phyloP scores from a whole-genome alignment of 2,113 vertebrate species.

The Pterocles burchelli region DNA sequence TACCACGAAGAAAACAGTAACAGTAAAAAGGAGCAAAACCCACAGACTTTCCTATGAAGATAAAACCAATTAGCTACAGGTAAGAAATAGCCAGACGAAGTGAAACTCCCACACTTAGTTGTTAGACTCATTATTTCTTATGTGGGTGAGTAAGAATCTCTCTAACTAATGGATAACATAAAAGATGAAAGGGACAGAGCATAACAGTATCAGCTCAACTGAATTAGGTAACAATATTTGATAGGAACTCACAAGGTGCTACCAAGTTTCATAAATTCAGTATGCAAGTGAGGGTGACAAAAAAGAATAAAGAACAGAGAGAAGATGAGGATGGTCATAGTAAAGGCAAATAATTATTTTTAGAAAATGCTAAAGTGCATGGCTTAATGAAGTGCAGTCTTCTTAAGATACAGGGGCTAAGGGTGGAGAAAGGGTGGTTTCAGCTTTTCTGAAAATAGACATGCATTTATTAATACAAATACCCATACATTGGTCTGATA shows the following conservation, averaged over 20 bases:
- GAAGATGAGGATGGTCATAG: not conserved
- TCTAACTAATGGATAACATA: not conserved
- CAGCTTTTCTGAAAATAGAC: not conserved
- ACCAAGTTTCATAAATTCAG: not conserved
- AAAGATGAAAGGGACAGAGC: not conserved
- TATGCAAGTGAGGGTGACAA: not conserved
- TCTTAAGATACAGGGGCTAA: not conserved
- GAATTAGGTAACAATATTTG: not conserved
- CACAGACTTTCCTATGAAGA: slow-evolving; percentile 18
- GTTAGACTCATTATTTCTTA: slow-evolving; percentile 5
- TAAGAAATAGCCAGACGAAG: not conserved
- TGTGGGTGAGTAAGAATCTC: not conserved
- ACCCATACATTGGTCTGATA: not conserved
- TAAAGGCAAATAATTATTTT: not conserved
- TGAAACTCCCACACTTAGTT: not conserved
- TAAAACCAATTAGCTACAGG: not conserved
- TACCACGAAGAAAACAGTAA: not conserved
- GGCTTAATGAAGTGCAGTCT: not conserved
- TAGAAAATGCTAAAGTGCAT: not conserved
- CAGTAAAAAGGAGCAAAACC: not conserved
- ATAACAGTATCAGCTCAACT: not conserved
- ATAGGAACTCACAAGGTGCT: not conserved
- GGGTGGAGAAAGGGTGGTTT: not conserved
- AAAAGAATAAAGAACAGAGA: not conserved
- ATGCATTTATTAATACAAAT: not conserved